These are phyloP conservation scores for Furcula furcula DNA, from an alignment of 2,888 invertebrate species.

Conservation along the genomic window DNA sequence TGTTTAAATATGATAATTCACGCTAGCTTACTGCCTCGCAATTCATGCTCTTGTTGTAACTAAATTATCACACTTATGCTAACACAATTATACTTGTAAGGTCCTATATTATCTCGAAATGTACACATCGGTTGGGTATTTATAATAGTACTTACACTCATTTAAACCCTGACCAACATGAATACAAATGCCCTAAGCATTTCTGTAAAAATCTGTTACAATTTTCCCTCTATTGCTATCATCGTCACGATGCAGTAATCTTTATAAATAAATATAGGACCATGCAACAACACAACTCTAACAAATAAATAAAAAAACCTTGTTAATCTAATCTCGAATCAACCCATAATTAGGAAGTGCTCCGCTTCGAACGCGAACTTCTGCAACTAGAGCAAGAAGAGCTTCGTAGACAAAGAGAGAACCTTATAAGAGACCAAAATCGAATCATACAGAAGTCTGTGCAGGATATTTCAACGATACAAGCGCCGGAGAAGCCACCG, in stretches of 20 bases:
- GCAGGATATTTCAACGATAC: slow-evolving; percentile 80
- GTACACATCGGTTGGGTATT: too few species aligned
- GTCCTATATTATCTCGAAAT: slow-evolving; percentile 19
- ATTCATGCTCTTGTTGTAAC: slow-evolving; percentile 23
- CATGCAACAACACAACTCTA: slow-evolving; percentile 12
- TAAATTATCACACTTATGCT: slow-evolving; percentile 20
- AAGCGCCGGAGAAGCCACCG: slow-evolving; percentile 59
- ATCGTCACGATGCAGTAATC: too few species aligned
- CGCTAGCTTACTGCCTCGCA: slow-evolving; percentile 43
- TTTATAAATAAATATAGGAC: slow-evolving; percentile 12
- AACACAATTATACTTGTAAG: slow-evolving; percentile 6
- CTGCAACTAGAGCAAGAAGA: slow-evolving; percentile 90
- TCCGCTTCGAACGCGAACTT: slow-evolving; percentile 90
- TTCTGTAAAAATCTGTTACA: too few species aligned
- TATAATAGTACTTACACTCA: too few species aligned
- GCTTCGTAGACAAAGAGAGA: slow-evolving; percentile 87
- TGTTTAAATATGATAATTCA: slow-evolving; percentile 21
- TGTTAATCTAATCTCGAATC: slow-evolving; percentile 1
- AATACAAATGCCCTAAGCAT: too few species aligned
- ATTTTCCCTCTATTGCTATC: too few species aligned
- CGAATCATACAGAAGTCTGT: slow-evolving; percentile 83
- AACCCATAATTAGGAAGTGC: slow-evolving; percentile 80
- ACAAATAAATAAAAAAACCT: not conserved
- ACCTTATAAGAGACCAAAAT: slow-evolving; percentile 85
- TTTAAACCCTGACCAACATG: too few species aligned